Conservation (phyloP, 2,113 vertebrate species). For the Laticauda colubrina region DNA sequence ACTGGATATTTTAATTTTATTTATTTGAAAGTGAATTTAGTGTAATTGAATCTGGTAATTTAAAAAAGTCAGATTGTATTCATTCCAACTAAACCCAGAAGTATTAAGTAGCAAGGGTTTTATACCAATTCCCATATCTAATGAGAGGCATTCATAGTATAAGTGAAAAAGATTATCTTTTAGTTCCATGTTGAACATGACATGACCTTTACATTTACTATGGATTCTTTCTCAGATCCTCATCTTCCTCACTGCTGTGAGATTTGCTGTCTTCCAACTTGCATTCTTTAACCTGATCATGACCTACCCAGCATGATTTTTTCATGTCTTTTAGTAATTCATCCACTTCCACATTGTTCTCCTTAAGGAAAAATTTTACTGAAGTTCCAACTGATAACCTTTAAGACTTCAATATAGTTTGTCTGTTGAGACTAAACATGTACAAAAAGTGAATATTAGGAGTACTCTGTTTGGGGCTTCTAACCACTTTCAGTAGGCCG, state of each 20-base stretch:
- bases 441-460: neutral
- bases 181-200: neutral
- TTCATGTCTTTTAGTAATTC: slow-evolving; percentile 24
- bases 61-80: neutral
- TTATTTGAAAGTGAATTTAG: neutral
- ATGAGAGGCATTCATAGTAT: slow-evolving; percentile 9
- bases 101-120: neutral
- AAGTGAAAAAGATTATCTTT: slow-evolving; percentile 36
- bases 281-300: slow-evolving; percentile 1
- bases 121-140: neutral
- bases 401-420: slow-evolving; percentile 1
- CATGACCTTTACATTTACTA: slow-evolving; percentile 20
- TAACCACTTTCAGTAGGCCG: neutral
- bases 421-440: neutral
- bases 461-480: neutral
- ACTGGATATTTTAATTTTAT: neutral
- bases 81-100: neutral
- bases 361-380: slow-evolving; percentile 3
- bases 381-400: neutral
- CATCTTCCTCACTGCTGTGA: slow-evolving; percentile 29
- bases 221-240: slow-evolving; percentile 21
- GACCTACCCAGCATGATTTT: slow-evolving; percentile 3
- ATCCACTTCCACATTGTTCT: neutral
- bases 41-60: neutral
- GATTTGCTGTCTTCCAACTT: slow-evolving; percentile 32